Percentiles rank a stretch among this genome's conserved stretches.
Evolutionary conservation across 2,113 vertebrate species (phyloP).

Genomic region (Chinchilla lanigera): DNA sequence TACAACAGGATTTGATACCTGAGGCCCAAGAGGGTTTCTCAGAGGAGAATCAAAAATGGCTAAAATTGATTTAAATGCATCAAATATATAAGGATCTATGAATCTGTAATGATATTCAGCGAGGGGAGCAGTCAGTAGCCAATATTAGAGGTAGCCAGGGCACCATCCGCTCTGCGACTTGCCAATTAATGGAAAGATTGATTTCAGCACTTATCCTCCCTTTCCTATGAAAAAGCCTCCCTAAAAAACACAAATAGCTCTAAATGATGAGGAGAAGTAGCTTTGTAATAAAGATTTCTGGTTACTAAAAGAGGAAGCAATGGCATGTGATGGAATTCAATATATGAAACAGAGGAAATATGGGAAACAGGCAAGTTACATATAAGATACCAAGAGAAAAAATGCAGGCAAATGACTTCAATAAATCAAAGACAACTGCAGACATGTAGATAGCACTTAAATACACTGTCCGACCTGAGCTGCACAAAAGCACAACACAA

Average conservation of each 20-base stretch:
- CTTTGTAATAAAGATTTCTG: background rate
- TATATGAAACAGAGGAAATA: background rate
- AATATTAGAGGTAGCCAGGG: background rate
- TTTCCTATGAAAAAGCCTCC: background rate
- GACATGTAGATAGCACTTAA: background rate
- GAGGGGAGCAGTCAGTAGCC: background rate
- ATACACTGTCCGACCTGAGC: rapidly evolving
- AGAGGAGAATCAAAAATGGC: background rate
- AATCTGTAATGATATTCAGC: background rate
- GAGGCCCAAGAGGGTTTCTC: background rate
- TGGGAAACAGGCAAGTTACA: background rate
- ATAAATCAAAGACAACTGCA: background rate
- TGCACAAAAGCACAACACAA: background rate
- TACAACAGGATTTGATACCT: rapidly evolving
- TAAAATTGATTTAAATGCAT: background rate
- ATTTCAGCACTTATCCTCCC: background rate
- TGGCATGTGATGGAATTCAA: too few relatives aligned
- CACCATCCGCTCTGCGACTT: background rate
- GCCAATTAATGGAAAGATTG: background rate
- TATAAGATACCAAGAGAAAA: background rate
- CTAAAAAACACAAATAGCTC: background rate
- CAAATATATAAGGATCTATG: background rate
- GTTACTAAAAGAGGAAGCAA: background rate
- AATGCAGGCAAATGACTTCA: background rate
- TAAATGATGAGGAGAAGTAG: background rate